Evolutionary conservation across 2,113 vertebrate genomes (phyloP).

Genomic region (Seriola dumerili): DNA sequence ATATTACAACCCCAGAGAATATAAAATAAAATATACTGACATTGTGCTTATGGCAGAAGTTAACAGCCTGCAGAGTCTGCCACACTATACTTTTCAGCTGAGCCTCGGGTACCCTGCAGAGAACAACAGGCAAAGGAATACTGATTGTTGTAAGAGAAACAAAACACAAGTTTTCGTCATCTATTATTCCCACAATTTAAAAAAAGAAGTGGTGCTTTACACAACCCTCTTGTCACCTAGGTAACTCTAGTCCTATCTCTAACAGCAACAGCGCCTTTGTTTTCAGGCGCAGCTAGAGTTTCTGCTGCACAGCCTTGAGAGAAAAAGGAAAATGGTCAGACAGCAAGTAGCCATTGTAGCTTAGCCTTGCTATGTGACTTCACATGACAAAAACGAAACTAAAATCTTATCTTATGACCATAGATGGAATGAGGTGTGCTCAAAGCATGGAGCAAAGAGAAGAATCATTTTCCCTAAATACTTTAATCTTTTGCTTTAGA

Average conservation of each 20-base stretch:
- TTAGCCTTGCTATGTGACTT: constrained; percentile 20
- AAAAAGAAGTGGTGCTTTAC: constrained; percentile 45
- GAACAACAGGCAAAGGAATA: constrained; percentile 42
- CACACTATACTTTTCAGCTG: constrained; percentile 95
- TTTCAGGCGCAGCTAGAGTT: constrained; percentile 79
- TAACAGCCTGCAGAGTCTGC: constrained; percentile 96
- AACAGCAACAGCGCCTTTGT: constrained; percentile 78
- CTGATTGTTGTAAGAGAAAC: constrained; percentile 8
- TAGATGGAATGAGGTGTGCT: background rate
- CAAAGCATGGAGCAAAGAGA: background rate
- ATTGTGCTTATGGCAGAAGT: constrained; percentile 97
- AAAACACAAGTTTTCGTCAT: constrained; percentile 42
- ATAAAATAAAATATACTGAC: constrained; percentile 82
- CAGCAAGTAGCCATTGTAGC: constrained; percentile 31
- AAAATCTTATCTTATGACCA: constrained; percentile 13
- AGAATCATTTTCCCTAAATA: background rate
- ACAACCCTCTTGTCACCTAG: constrained; percentile 43
- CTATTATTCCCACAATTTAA: constrained; percentile 26
- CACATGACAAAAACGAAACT: constrained; percentile 10
- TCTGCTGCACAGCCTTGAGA: constrained; percentile 62
- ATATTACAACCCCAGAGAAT: background rate
- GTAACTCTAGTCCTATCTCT: constrained; percentile 73
- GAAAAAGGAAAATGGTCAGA: constrained; percentile 43
- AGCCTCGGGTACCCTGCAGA: constrained; percentile 89
- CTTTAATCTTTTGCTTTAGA: background rate